Evolutionary conservation across 2,797 vertebrate genomes (phyloP).

Genomic region (Pelobates cultripes): DNA sequence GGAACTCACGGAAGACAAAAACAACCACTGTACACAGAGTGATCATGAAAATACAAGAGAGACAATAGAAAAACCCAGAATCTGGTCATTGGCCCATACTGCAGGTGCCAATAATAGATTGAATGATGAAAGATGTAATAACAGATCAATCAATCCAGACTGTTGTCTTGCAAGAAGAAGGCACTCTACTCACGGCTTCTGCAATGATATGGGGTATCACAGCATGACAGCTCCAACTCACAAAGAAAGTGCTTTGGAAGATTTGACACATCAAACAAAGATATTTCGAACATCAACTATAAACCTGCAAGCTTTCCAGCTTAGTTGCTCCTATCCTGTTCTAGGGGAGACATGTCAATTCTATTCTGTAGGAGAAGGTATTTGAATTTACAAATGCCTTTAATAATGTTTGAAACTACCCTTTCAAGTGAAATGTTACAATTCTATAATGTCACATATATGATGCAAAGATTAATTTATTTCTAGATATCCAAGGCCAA

Average conservation of each 20-base stretch:
- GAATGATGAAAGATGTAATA: conserved; percentile 66
- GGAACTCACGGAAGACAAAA: conserved; percentile 69
- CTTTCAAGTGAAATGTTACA: no score
- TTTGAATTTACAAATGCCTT: not conserved
- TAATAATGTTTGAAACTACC: not conserved
- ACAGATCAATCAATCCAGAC: conserved; percentile 71
- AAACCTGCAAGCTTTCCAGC: conserved; percentile 79
- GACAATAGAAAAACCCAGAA: conserved; percentile 82
- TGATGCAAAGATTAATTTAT: not conserved
- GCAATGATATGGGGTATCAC: conserved; percentile 68
- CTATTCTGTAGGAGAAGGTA: conserved; percentile 84
- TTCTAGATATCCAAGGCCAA: not conserved
- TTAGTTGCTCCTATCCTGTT: conserved; percentile 80
- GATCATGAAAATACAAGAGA: conserved; percentile 75
- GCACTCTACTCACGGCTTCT: conserved; percentile 65
- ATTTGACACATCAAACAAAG: conserved; percentile 73
- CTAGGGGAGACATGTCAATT: conserved; percentile 83
- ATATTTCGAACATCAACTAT: conserved; percentile 78
- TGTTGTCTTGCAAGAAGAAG: conserved; percentile 73
- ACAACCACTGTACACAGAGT: conserved; percentile 52
- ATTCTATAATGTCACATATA: not conserved
- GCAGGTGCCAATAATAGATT: conserved; percentile 77
- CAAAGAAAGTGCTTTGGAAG: conserved; percentile 72
- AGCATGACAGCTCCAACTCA: conserved; percentile 62
- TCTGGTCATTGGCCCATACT: conserved; percentile 93